These are phyloP conservation scores for Triops longicaudatus DNA, from an alignment of 1,140 invertebrate species.

Conservation along the genomic window DNA sequence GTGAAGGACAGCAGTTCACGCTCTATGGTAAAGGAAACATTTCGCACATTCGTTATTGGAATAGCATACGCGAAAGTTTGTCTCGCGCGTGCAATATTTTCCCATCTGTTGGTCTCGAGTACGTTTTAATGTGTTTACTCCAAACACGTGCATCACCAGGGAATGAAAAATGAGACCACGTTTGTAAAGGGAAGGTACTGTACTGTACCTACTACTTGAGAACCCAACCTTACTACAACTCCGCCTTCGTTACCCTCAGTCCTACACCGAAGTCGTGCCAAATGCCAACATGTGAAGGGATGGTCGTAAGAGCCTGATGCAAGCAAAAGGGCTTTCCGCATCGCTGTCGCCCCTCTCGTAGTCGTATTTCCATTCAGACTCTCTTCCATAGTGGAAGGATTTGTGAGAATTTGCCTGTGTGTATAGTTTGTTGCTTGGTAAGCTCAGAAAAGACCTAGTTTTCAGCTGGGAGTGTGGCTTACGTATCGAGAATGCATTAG, in stretches of 20 bases:
- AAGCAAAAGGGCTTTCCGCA: background rate
- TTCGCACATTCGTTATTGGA: too few relatives aligned
- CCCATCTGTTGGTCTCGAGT: background rate
- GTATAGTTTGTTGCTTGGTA: background rate
- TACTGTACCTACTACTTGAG: background rate
- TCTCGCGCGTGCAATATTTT: background rate
- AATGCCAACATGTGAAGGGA: background rate
- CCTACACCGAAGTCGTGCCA: background rate
- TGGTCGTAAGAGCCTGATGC: background rate
- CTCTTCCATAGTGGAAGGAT: background rate
- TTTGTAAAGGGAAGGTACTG: background rate
- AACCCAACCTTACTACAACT: background rate
- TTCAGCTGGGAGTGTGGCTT: background rate
- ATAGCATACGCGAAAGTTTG: too few relatives aligned
- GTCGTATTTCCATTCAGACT: constrained; percentile 1
- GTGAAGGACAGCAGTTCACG: too few relatives aligned
- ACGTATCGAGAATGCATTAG: background rate
- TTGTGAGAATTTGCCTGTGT: background rate
- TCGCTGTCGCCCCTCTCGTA: background rate
- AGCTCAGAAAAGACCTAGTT: background rate
- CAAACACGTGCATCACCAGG: background rate
- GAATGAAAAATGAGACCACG: background rate
- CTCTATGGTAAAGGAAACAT: too few relatives aligned
- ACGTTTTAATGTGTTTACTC: background rate
- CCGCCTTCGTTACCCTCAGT: background rate